Conservation (phyloP, 1,140 invertebrate genomes). For the Penaeus indicus region DNA sequence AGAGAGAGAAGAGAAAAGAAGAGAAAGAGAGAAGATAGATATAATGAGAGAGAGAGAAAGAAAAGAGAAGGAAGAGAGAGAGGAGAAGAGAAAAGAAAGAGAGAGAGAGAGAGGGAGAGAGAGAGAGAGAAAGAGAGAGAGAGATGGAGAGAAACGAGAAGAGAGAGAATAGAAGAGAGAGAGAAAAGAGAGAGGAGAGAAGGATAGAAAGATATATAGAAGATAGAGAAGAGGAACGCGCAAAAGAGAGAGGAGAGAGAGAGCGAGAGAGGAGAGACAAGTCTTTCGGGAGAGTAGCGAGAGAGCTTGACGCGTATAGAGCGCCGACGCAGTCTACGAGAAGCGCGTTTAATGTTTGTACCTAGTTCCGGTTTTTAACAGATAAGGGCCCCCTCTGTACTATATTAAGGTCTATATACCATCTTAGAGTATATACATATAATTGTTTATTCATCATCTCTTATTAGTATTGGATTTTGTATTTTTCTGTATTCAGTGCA, state of each 20-base stretch:
- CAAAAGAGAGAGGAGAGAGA: constrained; percentile 2
- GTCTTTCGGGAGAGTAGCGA: too few species aligned
- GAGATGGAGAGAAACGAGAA: not conserved
- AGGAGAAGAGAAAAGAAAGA: not conserved
- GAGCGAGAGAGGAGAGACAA: constrained; percentile 5
- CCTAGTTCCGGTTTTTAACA: too few species aligned
- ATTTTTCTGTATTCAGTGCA: too few species aligned
- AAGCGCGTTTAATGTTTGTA: not conserved
- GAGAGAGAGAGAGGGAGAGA: constrained; percentile 5
- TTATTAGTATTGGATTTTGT: too few species aligned
- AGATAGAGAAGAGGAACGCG: too few species aligned
- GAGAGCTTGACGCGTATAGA: too few species aligned
- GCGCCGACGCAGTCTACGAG: too few species aligned
- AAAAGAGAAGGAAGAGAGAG: not conserved
- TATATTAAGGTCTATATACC: too few species aligned
- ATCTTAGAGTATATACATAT: too few species aligned
- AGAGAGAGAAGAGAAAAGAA: constrained; percentile 4
- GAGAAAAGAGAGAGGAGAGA: constrained; percentile 10
- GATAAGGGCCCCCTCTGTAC: too few species aligned
- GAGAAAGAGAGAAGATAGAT: too few species aligned
- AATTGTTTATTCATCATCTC: too few species aligned
- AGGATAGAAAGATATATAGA: not conserved
- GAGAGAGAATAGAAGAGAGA: constrained; percentile 5
- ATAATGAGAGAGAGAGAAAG: not conserved
- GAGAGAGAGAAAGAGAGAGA: constrained; percentile 10